Evolutionary conservation across 2,888 invertebrate species (phyloP).

Genomic region (Dolomedes plantarius): DNA sequence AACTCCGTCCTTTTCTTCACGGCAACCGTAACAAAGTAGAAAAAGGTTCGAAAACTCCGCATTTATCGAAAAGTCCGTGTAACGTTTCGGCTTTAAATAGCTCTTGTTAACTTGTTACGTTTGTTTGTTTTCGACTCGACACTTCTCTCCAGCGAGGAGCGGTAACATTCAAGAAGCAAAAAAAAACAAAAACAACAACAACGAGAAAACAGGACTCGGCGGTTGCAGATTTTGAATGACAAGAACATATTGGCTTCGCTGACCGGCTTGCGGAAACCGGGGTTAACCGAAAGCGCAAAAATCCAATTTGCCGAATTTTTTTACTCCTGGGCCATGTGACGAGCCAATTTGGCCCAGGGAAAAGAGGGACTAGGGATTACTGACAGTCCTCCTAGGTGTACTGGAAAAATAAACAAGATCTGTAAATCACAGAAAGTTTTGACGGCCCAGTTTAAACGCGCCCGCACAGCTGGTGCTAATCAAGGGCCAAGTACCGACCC

Average conservation of each 20-base stretch:
- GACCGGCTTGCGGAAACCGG: background rate
- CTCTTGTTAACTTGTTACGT: background rate
- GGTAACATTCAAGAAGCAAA: no score
- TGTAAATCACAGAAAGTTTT: slow-evolving; percentile 22
- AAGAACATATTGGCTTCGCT: background rate
- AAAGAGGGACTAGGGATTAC: background rate
- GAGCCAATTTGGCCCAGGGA: slow-evolving; percentile 19
- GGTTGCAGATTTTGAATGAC: slow-evolving; percentile 6
- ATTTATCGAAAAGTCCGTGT: slow-evolving; percentile 3
- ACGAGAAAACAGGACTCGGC: background rate
- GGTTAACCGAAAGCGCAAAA: background rate
- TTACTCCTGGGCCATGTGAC: background rate
- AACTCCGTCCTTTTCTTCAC: background rate
- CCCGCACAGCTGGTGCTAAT: slow-evolving; percentile 63
- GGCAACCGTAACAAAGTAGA: background rate
- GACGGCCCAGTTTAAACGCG: background rate
- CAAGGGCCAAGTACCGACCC: background rate
- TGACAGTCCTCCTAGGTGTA: slow-evolving; percentile 1
- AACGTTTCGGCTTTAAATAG: background rate
- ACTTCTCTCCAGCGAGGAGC: no score
- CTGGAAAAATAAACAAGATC: slow-evolving; percentile 17
- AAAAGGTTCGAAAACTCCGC: background rate
- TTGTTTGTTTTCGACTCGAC: background rate
- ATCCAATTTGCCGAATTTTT: slow-evolving; percentile 24
- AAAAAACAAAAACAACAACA: background rate